Conservation (phyloP, 2,113 vertebrate genomes). For the Cisticola juncidis region DNA sequence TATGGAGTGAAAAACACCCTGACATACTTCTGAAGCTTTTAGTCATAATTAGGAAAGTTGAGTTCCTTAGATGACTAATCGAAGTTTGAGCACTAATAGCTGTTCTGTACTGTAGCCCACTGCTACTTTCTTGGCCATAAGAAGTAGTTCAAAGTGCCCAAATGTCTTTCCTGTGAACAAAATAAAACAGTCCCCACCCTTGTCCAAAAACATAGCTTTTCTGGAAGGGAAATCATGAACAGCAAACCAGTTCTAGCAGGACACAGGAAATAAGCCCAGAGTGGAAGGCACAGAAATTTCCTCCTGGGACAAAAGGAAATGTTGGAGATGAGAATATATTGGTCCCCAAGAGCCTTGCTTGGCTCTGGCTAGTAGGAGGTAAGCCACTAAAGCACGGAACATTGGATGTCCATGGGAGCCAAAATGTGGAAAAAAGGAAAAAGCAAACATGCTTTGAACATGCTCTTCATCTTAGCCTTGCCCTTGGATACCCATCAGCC, state of each 20-base stretch:
- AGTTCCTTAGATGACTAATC: slow-evolving; percentile 29
- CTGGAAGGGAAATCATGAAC: slow-evolving; percentile 31
- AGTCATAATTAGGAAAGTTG: background rate
- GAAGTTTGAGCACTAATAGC: slow-evolving; percentile 9
- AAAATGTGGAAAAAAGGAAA: slow-evolving; percentile 36
- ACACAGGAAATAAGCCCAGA: slow-evolving; percentile 10
- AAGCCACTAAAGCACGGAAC: slow-evolving; percentile 24
- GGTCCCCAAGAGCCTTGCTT: slow-evolving; percentile 2
- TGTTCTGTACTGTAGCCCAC: slow-evolving; percentile 14
- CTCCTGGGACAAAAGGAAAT: background rate
- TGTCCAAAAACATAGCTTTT: slow-evolving; percentile 36
- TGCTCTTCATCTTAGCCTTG: slow-evolving; percentile 11
- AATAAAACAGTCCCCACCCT: slow-evolving; percentile 43
- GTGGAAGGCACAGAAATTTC: slow-evolving; percentile 13
- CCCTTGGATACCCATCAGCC: background rate
- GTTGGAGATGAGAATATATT: background rate
- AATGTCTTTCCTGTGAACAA: slow-evolving; percentile 13
- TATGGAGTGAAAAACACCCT: slow-evolving; percentile 1
- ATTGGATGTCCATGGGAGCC: background rate
- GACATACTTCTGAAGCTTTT: slow-evolving; percentile 23
- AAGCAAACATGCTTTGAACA: background rate
- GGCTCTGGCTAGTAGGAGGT: background rate
- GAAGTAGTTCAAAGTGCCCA: background rate
- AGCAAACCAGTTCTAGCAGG: slow-evolving; percentile 26
- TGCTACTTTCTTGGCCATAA: slow-evolving; percentile 44